Percentiles rank a stretch among this genome's conserved stretches.
phyloP scores from a whole-genome alignment of 1,140 invertebrate species.

The Papilio polytes region DNA sequence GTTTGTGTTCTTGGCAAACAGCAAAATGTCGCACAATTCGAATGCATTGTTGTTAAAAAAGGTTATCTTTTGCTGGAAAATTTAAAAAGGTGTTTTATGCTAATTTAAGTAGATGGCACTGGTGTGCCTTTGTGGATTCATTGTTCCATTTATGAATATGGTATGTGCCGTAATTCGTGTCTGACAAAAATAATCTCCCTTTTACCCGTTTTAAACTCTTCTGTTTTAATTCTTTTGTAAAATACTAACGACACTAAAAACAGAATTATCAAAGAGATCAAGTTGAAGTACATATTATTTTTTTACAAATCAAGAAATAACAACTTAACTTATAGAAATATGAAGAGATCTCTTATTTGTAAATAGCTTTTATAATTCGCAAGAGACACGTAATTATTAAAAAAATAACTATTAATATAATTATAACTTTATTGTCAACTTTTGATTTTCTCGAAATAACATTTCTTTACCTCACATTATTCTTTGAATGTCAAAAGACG shows the following conservation, averaged over 20 bases:
- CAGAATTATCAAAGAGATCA: background rate
- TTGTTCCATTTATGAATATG: slow-evolving; percentile 24
- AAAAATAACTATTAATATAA: background rate
- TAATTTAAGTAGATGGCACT: slow-evolving; percentile 24
- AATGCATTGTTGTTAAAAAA: slow-evolving; percentile 38
- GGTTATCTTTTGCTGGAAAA: slow-evolving; percentile 12
- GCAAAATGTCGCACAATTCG: slow-evolving; percentile 33
- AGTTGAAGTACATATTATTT: background rate
- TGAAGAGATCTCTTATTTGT: background rate
- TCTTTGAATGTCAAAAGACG: background rate
- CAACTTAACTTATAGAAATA: background rate
- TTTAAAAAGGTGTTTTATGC: slow-evolving; percentile 32
- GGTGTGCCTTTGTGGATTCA: background rate
- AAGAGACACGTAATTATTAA: background rate
- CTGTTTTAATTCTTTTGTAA: background rate
- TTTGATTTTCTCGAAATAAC: background rate
- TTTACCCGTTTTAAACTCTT: background rate
- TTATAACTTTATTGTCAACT: background rate
- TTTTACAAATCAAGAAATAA: background rate
- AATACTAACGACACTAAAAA: background rate
- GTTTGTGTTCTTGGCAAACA: background rate
- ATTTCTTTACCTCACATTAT: background rate
- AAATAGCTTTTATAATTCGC: background rate
- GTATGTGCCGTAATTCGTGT: background rate
- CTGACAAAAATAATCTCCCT: background rate